Conservation (phyloP, 23 tunicate species). For the Styela clava region DNA sequence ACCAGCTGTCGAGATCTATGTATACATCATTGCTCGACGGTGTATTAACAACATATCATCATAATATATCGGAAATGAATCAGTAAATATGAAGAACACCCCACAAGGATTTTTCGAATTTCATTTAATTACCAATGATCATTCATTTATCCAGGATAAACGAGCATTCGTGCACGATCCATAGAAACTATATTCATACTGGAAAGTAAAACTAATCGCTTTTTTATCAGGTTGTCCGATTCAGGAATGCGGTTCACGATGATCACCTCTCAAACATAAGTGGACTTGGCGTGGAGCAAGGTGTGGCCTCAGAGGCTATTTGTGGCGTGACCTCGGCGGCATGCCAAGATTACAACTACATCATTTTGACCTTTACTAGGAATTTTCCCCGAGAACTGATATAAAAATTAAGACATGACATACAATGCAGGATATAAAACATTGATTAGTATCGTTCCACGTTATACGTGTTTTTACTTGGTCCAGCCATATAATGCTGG, state of each 20-base stretch:
- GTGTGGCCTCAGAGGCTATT: background rate
- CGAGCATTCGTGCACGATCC: background rate
- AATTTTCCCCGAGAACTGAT: too few relatives aligned
- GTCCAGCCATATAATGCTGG: too few relatives aligned
- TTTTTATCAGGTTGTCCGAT: background rate
- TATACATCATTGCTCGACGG: background rate
- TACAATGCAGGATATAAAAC: too few relatives aligned
- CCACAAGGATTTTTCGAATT: background rate
- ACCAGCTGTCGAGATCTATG: background rate
- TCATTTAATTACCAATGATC: background rate
- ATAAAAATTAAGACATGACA: too few relatives aligned
- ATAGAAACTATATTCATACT: background rate
- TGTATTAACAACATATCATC: background rate
- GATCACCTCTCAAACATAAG: background rate
- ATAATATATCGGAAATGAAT: background rate
- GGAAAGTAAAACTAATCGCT: background rate
- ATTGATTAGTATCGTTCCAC: too few relatives aligned
- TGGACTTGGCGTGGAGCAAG: background rate
- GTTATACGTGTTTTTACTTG: too few relatives aligned
- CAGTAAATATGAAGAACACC: background rate
- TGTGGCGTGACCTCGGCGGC: background rate
- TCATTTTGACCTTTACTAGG: too few relatives aligned
- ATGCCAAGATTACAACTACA: background rate
- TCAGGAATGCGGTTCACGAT: background rate
- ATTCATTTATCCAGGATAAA: background rate